Conservation (phyloP, 2,113 vertebrate genomes). For the Gymnarchus niloticus region DNA sequence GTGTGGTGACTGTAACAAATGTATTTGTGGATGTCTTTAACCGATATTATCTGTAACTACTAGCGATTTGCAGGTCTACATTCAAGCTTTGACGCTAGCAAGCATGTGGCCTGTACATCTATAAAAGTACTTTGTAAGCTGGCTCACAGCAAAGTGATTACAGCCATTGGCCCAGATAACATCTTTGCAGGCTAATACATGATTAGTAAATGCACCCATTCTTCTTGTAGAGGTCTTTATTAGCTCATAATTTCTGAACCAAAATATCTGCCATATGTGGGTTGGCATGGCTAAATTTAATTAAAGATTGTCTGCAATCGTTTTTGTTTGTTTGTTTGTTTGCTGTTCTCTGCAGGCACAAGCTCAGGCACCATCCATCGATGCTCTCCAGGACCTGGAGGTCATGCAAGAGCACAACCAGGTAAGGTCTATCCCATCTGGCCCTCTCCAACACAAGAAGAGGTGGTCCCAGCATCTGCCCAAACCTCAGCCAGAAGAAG, state of each 20-base stretch:
- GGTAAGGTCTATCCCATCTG: slow-evolving; percentile 56
- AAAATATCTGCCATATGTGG: too few species aligned
- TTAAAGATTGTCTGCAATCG: too few species aligned
- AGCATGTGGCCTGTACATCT: not conserved
- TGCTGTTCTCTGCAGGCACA: slow-evolving; percentile 54
- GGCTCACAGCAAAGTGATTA: not conserved
- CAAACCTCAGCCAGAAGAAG: slow-evolving; percentile 48
- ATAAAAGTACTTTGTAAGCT: not conserved
- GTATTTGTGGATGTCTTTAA: not conserved
- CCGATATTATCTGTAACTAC: too few species aligned
- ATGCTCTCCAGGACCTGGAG: slow-evolving; percentile 44
- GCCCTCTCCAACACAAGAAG: slow-evolving; percentile 49
- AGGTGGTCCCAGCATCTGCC: slow-evolving; percentile 56
- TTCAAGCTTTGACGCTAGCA: not conserved
- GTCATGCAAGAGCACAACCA: slow-evolving; percentile 51
- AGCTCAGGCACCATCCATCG: slow-evolving; percentile 39
- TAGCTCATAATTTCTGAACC: too few species aligned
- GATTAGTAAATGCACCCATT: not conserved
- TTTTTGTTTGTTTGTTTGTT: not conserved
- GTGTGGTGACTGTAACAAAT: not conserved
- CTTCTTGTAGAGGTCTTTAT: not conserved
- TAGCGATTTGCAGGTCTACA: not conserved
- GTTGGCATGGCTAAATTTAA: not conserved
- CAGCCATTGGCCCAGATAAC: not conserved
- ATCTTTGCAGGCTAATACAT: not conserved